These are phyloP conservation scores for Varecia variegata DNA, from an alignment of 2,797 vertebrate species.

Conservation along the genomic window DNA sequence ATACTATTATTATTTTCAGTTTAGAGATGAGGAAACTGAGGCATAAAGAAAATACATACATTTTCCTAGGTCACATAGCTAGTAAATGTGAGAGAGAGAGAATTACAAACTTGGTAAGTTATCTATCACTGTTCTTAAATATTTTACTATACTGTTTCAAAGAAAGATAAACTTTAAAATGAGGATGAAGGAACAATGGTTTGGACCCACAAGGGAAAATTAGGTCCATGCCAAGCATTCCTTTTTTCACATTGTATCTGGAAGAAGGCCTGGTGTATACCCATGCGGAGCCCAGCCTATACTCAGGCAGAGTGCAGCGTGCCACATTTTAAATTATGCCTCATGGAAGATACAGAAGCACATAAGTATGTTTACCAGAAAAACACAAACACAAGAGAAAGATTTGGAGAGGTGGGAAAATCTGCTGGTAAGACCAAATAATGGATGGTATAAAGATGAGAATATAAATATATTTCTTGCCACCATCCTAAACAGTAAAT, in stretches of 20 bases:
- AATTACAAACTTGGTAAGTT: not conserved
- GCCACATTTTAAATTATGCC: not conserved
- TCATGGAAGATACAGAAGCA: not conserved
- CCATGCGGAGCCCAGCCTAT: not conserved
- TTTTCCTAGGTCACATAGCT: not conserved
- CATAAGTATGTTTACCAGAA: not conserved
- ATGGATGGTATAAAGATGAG: not conserved
- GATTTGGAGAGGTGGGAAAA: not conserved
- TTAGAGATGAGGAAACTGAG: not conserved
- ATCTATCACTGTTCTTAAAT: not conserved
- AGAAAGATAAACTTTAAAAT: not conserved
- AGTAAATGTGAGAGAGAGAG: not conserved
- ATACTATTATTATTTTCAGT: not conserved
- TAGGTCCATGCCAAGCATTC: too few relatives aligned
- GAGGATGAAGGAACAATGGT: not conserved
- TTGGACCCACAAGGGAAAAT: not conserved
- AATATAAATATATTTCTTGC: not conserved
- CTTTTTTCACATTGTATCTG: not conserved
- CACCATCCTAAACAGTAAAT: not conserved
- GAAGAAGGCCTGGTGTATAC: not conserved
- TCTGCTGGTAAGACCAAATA: not conserved
- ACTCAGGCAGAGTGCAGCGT: too few relatives aligned
- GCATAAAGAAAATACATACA: not conserved
- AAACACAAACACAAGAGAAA: not conserved
- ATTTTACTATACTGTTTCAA: not conserved